Evolutionary conservation across 35 echinoderm and acorn worm species (phyloP), one percentile per base, ranked within the genome.

Genomic region (Lytechinus variegatus): DNA sequence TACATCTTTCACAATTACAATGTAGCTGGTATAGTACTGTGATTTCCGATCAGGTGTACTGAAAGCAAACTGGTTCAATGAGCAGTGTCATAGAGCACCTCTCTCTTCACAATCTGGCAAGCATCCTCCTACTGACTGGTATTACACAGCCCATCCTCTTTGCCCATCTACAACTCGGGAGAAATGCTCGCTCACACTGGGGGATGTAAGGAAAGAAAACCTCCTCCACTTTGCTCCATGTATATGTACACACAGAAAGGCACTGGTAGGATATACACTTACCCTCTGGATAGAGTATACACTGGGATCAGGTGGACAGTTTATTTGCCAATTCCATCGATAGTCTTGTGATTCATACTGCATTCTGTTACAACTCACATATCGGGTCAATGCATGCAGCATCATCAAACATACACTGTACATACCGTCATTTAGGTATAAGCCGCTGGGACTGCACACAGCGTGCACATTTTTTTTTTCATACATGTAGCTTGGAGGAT

Each of bases 231-330:
- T 4, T 24, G 14, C 16, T 79, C 56, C 6, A n/a, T 79, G 66
- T 79, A 79, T 19, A 79, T 79, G 66, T 79, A 79, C 66, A 79
- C 66, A 79, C 66, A 79, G 66, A 24, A 24, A 79, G 3, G n/a
- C 14, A 79, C 66, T 79, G 66, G 66, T 71, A 79, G 66, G 61
- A 71, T 79, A 79, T 79, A 79, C 66, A 79, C 66, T 79, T n/a
- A 79, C 66, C 7, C 33, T n/a, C 21, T 24, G 66, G 4, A 24
- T 6, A 79, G 19, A 79, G 7, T 79, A 79, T 79, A 79, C 66
- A 21, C 66, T 24, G 14, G n/a, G 16, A 16, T 44, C n/a, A 24
- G 66, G 66, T 79, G 66, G 66, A 79, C 66, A 79, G 66, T 79
- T 79, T 79, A 79, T 79, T 79, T 79, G 19, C 66, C 66, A 79